Base-by-base conservation (phyloP, 2,888 invertebrate species). In the Hydraecia micacea region DNA sequence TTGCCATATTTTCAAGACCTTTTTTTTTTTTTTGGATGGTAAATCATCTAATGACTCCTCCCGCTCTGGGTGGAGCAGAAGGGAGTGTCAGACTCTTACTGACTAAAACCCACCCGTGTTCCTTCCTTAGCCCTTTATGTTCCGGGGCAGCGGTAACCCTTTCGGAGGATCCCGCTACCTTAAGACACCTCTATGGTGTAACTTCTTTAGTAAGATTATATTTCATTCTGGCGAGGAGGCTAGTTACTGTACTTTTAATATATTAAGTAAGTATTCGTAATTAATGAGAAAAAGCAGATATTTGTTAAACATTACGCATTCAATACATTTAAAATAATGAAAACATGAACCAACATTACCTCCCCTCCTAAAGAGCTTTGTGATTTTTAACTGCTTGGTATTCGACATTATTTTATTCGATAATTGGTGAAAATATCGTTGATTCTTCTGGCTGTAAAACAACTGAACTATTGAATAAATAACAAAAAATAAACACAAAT, bases 381-480 rank as follows among this genome's bases (percentile, higher is more conserved):
- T 93, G 36, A 96, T 94, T 90, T 95, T 96, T 39, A 91, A 68
- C 83, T 96, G 96, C 75, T 94, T 95, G 21, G 85, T 88, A 65
- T 90, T 92, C 11, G 90, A 90, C 92, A 93, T 94, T 80, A 52
- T 89, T 11, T 21, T 21, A 65, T n/a, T 18, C 36, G 15, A 21
- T 2, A 11, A 32, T 8, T 13, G 11, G 2, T 39, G 28, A 63
- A 62, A 75, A 39, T 63, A 52, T 63, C 0, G 13, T 36, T 11
- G 11, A 11, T n/a, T 39, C 5, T 39, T 13, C 18, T 55, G n/a
- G 3, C 39, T 39, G 6, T 18, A n/a, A 42, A 46, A 55, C 55
- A 18, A 55, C 21, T 67, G 25, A 28, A 5, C 1, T 6, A 8
- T 6, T 36, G 0, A 49, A 32, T 42, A 3, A 18, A 46, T 15